A percentile compares a stretch with the other conserved stretches of the same genome.
These are phyloP conservation scores for Euwallacea fornicatus DNA, from an alignment of 1,140 invertebrate species.

Conservation along the genomic window DNA sequence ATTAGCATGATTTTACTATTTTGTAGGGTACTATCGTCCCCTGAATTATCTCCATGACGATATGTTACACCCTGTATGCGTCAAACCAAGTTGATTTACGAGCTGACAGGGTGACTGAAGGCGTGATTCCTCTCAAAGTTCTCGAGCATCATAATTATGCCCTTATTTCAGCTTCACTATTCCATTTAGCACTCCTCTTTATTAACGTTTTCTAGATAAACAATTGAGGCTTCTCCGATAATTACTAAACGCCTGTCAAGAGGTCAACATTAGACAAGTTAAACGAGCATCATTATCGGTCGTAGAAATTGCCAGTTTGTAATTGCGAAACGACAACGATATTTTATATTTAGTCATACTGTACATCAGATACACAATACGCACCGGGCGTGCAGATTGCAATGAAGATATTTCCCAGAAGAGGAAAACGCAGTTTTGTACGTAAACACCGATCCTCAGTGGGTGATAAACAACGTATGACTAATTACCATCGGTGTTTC, in stretches of 20 bases:
- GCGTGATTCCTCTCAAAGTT: no score
- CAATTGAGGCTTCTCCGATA: no score
- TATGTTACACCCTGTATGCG: no score
- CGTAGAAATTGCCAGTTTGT: conserved; percentile 5
- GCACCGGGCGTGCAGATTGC: conserved; percentile 6
- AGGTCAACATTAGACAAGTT: conserved; percentile 1
- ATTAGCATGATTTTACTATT: no score
- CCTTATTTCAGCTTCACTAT: no score
- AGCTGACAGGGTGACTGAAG: no score
- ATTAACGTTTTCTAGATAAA: no score
- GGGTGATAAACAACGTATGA: conserved; percentile 4
- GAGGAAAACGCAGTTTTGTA: conserved; percentile 1
- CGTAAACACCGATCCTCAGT: conserved; percentile 1
- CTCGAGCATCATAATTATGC: no score
- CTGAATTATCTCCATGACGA: no score
- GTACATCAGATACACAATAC: conserved; percentile 12
- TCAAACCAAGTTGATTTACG: no score
- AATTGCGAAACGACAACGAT: conserved; percentile 8
- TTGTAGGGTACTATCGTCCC: no score
- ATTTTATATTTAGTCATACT: conserved; percentile 4
- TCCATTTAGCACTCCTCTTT: no score
- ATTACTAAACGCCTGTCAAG: neutral
- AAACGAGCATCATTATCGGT: conserved; percentile 5
- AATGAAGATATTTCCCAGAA: conserved; percentile 7
- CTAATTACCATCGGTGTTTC: neutral